Base-by-base conservation (phyloP, 2,888 invertebrate genomes). In the Clistopyga incitator region DNA sequence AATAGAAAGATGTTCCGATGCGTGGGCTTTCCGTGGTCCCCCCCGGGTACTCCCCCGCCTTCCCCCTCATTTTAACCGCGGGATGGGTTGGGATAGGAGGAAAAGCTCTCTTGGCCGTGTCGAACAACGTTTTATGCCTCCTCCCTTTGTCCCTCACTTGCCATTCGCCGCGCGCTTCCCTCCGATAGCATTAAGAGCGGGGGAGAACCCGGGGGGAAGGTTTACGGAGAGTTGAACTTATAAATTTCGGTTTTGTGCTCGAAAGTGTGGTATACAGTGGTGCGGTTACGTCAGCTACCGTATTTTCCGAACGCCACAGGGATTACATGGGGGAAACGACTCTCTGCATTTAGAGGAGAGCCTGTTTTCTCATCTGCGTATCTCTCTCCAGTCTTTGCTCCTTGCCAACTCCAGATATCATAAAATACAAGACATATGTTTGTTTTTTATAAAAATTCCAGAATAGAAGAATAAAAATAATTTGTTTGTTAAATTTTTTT, bases 1-100 rank as follows among this genome's bases (percentile, higher is more conserved):
- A 88, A 90, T 89, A 88, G 90, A 86, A 89, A 89, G 87, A 88
- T 88, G 85, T 88, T 89, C 85, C 87, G 76, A 64, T 82, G 71
- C 68, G 47, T 76, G 78, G 81, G 64, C 59, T 77, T 72, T 71
- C 75, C n/a, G 47, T 71, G 50, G 64, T 20, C 56, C 10, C 13
- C 68, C 68, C 20, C 59, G 50, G 64, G 20, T 47, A 6, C 13
- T 61, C 68, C 20, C 59, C 29, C 29, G 64, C 23, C 15, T 23
- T 15, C 61, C 34, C n/a, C 34, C 23, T 72, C 20, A 38, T 45
- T 38, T 42, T 11, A 50, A 74, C 23, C 11, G 29, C 67, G 52
- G 82, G 50, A 52, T 20, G 29, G 67, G 20, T 23, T 67, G 52
- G 82, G 50, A 52, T 20, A 38, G 67, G 20, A 52, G 80, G 54